Conservation (phyloP, 2,113 vertebrate genomes). For the Ochotona princeps region DNA sequence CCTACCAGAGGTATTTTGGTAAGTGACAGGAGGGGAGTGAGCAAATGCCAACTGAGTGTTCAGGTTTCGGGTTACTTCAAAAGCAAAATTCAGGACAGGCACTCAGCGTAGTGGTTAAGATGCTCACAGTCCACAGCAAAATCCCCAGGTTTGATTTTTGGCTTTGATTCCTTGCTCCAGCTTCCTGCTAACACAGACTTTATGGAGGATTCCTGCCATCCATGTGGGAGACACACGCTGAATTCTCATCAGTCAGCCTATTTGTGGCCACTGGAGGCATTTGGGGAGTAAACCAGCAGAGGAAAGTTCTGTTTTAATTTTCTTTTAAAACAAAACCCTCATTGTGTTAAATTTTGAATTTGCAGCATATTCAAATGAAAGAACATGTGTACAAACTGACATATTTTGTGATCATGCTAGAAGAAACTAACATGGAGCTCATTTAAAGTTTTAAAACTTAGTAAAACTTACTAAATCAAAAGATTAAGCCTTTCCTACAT, state of each 20-base stretch:
- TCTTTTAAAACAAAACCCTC: constrained; percentile 31
- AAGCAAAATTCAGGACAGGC: neutral
- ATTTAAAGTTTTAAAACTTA: neutral
- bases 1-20: neutral
- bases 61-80: neutral
- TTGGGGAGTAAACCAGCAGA: no score
- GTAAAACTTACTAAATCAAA: constrained; percentile 14
- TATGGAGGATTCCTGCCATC: no score
- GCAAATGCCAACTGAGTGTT: neutral
- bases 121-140: no score
- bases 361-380: neutral
- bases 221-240: no score
- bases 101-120: no score
- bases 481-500: constrained; percentile 37
- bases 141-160: no score
- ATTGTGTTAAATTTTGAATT: neutral
- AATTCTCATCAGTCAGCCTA: no score
- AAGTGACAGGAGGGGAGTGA: neutral
- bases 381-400: neutral
- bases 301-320: neutral
- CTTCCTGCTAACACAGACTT: no score
- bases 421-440: neutral
- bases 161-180: no score
- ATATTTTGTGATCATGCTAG: neutral
- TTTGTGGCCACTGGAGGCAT: no score